Percentiles rank a stretch among this genome's conserved stretches.
Evolutionary conservation across 2,113 vertebrate genomes (phyloP).

Genomic region (Synodontis membranacea): DNA sequence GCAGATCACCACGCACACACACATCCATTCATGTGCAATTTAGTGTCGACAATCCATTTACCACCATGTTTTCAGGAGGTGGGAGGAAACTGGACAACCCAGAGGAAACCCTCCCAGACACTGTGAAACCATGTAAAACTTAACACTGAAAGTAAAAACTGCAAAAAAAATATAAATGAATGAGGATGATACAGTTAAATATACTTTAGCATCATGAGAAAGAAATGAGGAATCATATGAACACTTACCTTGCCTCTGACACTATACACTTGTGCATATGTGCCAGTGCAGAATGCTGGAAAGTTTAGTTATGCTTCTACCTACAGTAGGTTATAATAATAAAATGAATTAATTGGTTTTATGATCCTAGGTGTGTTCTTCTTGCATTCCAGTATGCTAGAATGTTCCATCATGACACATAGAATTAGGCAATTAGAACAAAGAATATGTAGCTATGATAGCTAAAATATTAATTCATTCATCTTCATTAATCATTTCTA

Average conservation of each 20-base stretch:
- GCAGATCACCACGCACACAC: neutral
- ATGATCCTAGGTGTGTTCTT: neutral
- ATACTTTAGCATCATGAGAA: no score
- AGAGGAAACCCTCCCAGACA: neutral
- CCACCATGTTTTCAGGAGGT: neutral
- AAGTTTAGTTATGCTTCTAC: neutral
- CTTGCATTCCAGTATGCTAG: neutral
- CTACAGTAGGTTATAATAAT: neutral
- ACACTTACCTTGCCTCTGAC: no score
- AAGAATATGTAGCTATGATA: neutral
- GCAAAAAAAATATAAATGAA: no score
- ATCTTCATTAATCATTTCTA: neutral
- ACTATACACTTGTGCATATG: no score
- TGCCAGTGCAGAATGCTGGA: neutral
- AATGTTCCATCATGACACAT: neutral
- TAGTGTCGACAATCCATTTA: neutral
- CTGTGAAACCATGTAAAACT: no score
- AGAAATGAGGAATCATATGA: no score
- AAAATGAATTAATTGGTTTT: neutral
- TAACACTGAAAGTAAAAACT: no score
- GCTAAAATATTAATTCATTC: neutral
- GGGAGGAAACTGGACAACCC: neutral
- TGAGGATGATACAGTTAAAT: no score
- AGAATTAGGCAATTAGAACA: neutral
- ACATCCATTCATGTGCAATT: neutral